A percentile compares a stretch with the other conserved stretches of the same genome.
phyloP scores from a whole-genome alignment of 2,113 vertebrate genomes.

The Atractosteus spatula region DNA sequence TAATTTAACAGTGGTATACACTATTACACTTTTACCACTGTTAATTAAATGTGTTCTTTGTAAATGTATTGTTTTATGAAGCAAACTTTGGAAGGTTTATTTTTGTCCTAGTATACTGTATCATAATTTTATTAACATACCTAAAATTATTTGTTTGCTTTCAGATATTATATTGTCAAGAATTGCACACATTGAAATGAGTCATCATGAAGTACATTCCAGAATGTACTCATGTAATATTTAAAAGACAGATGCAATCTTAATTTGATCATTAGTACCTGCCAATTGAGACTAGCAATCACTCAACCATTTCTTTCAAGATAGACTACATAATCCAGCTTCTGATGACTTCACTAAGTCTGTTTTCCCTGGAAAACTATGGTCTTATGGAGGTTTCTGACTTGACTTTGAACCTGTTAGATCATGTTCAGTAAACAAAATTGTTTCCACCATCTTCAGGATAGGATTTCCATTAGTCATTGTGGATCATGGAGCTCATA shows the following conservation, averaged over 20 bases:
- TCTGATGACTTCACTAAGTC: background rate
- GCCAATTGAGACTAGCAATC: background rate
- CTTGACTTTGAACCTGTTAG: background rate
- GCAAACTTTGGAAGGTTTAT: too few species aligned
- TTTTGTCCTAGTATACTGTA: too few species aligned
- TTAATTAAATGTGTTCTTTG: too few species aligned
- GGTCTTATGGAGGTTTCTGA: conserved; percentile 22
- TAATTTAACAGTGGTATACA: too few species aligned
- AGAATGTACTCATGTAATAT: conserved; percentile 1
- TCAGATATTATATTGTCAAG: conserved; percentile 16
- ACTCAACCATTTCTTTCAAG: too few species aligned
- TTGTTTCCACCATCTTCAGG: too few species aligned
- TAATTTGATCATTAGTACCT: conserved; percentile 21
- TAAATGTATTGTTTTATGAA: too few species aligned
- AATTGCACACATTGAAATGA: background rate
- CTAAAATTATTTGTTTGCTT: conserved; percentile 6
- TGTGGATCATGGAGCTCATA: too few species aligned
- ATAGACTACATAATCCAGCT: too few species aligned
- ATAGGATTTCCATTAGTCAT: too few species aligned
- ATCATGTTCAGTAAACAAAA: too few species aligned
- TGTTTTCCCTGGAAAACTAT: conserved; percentile 26
- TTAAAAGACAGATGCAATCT: conserved; percentile 8
- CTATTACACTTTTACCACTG: too few species aligned
- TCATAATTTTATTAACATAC: conserved; percentile 11
- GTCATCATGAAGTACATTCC: background rate